Evolutionary conservation across 2,888 invertebrate genomes (phyloP).

Genomic region (Eilema sororculum): DNA sequence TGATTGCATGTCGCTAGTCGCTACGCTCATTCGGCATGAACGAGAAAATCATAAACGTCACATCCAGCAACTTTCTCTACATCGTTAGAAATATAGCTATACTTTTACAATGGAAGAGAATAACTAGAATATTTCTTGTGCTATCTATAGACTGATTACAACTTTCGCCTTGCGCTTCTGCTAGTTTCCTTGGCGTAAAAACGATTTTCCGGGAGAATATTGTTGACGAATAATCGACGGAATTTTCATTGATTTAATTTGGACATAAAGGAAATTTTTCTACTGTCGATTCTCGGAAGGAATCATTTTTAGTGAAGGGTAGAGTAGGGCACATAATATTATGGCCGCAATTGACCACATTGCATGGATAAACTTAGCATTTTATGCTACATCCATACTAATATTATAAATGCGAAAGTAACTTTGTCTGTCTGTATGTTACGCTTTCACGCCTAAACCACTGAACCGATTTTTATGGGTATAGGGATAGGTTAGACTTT

Average conservation of each 20-base stretch:
- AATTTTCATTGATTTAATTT: neutral
- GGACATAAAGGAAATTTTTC: too few species aligned
- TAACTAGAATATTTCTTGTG: neutral
- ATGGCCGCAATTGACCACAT: too few species aligned
- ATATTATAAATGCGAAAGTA: too few species aligned
- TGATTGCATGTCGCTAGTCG: conserved; percentile 44
- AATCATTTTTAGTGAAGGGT: too few species aligned
- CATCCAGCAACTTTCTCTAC: conserved; percentile 44
- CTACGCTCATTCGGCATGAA: conserved; percentile 41
- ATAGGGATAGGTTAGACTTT: too few species aligned
- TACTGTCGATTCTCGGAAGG: too few species aligned
- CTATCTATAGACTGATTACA: conserved; percentile 15
- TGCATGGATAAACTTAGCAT: too few species aligned
- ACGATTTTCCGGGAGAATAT: neutral
- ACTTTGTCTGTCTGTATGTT: too few species aligned
- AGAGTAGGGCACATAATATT: too few species aligned
- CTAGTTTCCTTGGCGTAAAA: neutral
- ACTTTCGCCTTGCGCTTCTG: conserved; percentile 21
- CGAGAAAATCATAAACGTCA: conserved; percentile 46
- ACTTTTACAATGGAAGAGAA: neutral
- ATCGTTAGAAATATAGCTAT: neutral
- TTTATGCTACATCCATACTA: too few species aligned
- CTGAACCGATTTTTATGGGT: too few species aligned
- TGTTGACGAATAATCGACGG: neutral
- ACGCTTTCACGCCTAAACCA: too few species aligned